These are phyloP conservation scores for Agrotis segetum DNA, from an alignment of 2,888 invertebrate genomes.

Conservation along the genomic window DNA sequence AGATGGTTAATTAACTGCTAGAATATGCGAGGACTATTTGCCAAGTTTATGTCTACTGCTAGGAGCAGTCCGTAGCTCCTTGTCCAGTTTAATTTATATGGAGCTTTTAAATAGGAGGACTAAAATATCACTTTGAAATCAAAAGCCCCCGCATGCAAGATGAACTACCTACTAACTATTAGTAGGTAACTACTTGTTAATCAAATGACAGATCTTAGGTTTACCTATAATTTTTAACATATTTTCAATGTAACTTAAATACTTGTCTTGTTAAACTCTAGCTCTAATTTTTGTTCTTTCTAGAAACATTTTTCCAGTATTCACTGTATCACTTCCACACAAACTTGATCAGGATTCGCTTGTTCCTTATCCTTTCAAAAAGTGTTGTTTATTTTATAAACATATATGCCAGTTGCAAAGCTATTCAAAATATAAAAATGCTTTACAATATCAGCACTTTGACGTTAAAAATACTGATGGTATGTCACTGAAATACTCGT, in stretches of 20 bases:
- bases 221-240: not conserved
- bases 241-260: too few species aligned
- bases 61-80: slow-evolving; percentile 7
- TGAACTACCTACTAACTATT: not conserved
- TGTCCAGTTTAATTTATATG: slow-evolving; percentile 9
- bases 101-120: not conserved
- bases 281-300: too few species aligned
- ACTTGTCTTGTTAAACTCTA: too few species aligned
- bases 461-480: slow-evolving; percentile 20
- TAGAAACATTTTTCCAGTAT: too few species aligned
- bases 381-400: not conserved
- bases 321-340: not conserved
- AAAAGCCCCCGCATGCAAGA: not conserved
- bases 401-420: not conserved
- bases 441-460: slow-evolving; percentile 20
- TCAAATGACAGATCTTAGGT: not conserved
- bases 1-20: slow-evolving; percentile 54
- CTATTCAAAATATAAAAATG: not conserved
- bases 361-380: not conserved
- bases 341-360: not conserved
- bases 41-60: slow-evolving; percentile 41
- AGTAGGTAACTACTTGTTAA: not conserved
- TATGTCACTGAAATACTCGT: slow-evolving; percentile 12
- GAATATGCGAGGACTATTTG: slow-evolving; percentile 54
- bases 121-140: not conserved